Evolutionary conservation across 2,888 invertebrate species (phyloP), one percentile per base, ranked within the genome.

Genomic region (Limnephilus auricula): DNA sequence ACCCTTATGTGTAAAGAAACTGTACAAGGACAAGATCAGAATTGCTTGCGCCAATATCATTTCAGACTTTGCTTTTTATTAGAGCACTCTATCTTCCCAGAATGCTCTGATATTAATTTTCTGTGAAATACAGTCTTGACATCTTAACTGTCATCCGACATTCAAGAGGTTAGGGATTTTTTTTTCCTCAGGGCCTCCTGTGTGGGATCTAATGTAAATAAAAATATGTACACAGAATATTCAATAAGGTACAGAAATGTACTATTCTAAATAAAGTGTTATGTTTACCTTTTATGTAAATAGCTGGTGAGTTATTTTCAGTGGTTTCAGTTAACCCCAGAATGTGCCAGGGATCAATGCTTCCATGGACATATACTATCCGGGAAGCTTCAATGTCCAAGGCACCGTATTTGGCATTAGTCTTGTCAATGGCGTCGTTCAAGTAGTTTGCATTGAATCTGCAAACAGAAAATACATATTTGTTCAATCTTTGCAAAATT

Each of bases 331-430:
- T 97, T 88, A 98, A 96, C 13, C 98, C 98, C 40, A 98, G 95
- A 0, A 97, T 97, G 95, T 98, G 98, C 98, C 98, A 98, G 0
- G 98, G 98, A 95, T 99, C 99, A 89, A 98, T 97, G 0, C 98
- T 97, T 34, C 99, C 99, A 94, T 99, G 99, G 6, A 98, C 98
- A 94, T 97, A 99, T 0, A 98, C 97, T 12, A 98, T 97, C 93
- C 98, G 97, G 18, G 96, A 96, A 0, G 97, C 97, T 18, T 97
- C 94, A 65, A 98, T 96, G 91, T 97, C 96, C 6, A 98, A 95
- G 0, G 97, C 98, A 0, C 99, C 99, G 94, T 98, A 99, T 87
- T 97, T 95, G n/a, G 94, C 96, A 94, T 99, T 99, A 0, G 98
- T 98, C 94, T 97, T 96, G 0, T 96, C 94, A 1, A 97, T 97